Percentiles rank a stretch among this genome's conserved stretches.
phyloP scores from a whole-genome alignment of 2,113 vertebrate genomes.

The Ovis canadensis region DNA sequence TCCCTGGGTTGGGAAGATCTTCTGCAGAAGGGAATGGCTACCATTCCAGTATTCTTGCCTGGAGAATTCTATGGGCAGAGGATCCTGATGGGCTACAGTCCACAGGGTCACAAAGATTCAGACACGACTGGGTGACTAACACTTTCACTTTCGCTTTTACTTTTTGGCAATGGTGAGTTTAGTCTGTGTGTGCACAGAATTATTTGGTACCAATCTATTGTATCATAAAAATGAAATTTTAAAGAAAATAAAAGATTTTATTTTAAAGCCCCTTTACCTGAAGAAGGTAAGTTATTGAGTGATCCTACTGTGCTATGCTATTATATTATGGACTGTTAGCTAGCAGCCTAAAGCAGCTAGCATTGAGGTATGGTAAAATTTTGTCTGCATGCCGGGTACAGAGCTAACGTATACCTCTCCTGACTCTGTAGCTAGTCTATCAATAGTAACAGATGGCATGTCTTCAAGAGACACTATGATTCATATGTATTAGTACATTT shows the following conservation, averaged over 20 bases:
- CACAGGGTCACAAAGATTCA: not conserved
- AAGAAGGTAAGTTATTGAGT: not conserved
- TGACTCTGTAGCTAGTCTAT: not conserved
- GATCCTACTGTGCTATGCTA: not conserved
- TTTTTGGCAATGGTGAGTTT: not conserved
- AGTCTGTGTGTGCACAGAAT: not conserved
- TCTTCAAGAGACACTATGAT: not conserved
- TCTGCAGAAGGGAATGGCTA: not conserved
- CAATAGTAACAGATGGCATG: not conserved
- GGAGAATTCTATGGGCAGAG: not conserved
- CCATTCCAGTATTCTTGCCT: not conserved
- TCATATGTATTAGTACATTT: not conserved
- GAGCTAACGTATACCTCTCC: not conserved
- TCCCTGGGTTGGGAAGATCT: not conserved
- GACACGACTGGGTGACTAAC: not conserved
- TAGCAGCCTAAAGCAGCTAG: not conserved
- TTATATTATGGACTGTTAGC: not conserved
- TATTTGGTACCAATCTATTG: not conserved
- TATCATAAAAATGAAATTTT: constrained; percentile 25
- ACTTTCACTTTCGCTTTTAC: not conserved
- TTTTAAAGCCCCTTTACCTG: not conserved
- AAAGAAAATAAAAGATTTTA: not conserved
- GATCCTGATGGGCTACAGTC: not conserved
- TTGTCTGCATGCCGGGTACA: not conserved
- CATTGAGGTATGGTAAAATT: not conserved